Base-by-base conservation (phyloP, 2,797 vertebrate genomes). In the Sparus aurata region DNA sequence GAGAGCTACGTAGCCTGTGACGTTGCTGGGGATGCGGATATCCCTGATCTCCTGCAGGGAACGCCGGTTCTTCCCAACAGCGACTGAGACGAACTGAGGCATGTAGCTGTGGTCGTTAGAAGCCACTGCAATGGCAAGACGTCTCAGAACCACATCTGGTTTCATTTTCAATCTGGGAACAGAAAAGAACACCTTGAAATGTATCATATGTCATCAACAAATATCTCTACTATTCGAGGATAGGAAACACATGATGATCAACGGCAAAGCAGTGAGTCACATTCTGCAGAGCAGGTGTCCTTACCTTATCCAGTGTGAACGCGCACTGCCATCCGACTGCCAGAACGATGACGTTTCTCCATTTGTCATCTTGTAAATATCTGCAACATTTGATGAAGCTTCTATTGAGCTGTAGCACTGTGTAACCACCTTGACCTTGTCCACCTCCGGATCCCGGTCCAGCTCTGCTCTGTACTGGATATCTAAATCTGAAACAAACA, bases 51-150 rank as follows among this genome's bases (percentile, higher is more conserved):
- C 98, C 94, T 98, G 97, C 60, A 99, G 93, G 52, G 95, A 96
- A 55, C 94, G 92, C 34, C 96, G 95, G 73, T 90, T 98, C 87
- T 97, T 97, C 12, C 98, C 98, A 75, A 98, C 97, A 0, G 98
- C 96, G 3, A 99, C 96, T 0, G 97, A 98, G 23, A 99, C 97
- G 79, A 99, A 95, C 94, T 99, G 98, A 11, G 98, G 98, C 98
- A 99, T 99, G 91, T 99, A 99, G 87, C 98, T 99, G 95, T 99
- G 98, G 95, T 99, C 98, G 0, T 94, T 97, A 20, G 98, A 96
- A 2, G 97, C 96, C 80, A 99, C 98, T 0, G 98, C 98, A 17
- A 99, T 97, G 73, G 97, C 97, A 76, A 99, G 88, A 38, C 98
- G 97, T 65, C 97, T 95, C 87, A 99, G 87, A 64, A 99, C 97